Evolutionary conservation across 2,113 vertebrate genomes (phyloP).

Genomic region (Ceyx melanurus): DNA sequence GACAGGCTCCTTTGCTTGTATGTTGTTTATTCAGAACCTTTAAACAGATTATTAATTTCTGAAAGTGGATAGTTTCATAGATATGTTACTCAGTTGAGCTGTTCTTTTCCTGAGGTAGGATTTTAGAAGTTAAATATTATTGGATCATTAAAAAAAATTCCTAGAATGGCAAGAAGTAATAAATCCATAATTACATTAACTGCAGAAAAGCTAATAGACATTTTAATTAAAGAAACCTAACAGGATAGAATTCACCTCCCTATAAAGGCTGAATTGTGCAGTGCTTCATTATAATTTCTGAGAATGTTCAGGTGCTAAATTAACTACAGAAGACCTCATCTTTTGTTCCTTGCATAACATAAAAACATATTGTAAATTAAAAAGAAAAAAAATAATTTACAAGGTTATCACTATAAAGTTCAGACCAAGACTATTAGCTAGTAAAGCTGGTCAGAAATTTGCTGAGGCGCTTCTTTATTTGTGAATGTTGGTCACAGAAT

Average conservation of each 20-base stretch:
- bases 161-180: slow-evolving; percentile 36
- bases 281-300: slow-evolving; percentile 42
- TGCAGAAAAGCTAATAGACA: slow-evolving; percentile 45
- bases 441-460: background rate
- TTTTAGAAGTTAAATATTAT: slow-evolving; percentile 52
- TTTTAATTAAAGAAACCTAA: slow-evolving; percentile 66
- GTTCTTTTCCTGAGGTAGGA: background rate
- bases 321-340: slow-evolving; percentile 24
- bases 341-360: slow-evolving; percentile 15
- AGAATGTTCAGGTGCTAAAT: slow-evolving; percentile 51
- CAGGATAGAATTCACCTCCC: slow-evolving; percentile 39
- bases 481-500: background rate
- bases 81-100: background rate
- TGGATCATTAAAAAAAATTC: slow-evolving; percentile 28
- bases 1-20: background rate
- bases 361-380: slow-evolving; percentile 57
- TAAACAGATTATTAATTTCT: background rate
- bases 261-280: slow-evolving; percentile 27
- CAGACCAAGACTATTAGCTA: background rate
- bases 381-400: slow-evolving; percentile 48
- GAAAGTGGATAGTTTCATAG: background rate
- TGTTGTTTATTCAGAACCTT: background rate
- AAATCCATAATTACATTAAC: slow-evolving; percentile 55
- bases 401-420: background rate
- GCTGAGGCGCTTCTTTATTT: background rate